Conservation (phyloP, 2,797 vertebrate species). For the Lacerta bilineata region DNA sequence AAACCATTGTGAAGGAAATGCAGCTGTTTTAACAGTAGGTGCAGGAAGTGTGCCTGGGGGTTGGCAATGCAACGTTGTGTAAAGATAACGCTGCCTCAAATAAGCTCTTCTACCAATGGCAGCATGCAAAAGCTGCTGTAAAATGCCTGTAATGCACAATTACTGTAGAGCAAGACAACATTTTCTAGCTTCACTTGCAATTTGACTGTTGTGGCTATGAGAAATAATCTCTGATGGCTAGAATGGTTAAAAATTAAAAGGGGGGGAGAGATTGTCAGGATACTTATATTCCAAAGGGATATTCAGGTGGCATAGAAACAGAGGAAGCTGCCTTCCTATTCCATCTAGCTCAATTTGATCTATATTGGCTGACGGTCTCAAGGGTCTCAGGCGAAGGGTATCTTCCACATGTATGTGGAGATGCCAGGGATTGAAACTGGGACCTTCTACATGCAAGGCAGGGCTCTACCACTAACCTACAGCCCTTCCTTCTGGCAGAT, state of each 20-base stretch:
- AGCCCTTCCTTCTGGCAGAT: not conserved
- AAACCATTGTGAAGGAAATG: slow-evolving; percentile 23
- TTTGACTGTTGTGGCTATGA: not conserved
- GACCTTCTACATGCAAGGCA: too few relatives aligned
- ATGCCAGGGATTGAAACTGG: too few relatives aligned
- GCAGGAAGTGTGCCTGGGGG: not conserved
- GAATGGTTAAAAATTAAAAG: slow-evolving; percentile 12
- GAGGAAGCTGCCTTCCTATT: too few relatives aligned
- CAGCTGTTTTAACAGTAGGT: slow-evolving; percentile 13
- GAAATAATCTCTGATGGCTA: slow-evolving; percentile 23
- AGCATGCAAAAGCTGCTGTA: slow-evolving; percentile 16
- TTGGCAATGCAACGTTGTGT: slow-evolving; percentile 11
- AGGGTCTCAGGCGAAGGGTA: too few relatives aligned
- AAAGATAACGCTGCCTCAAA: slow-evolving; percentile 1
- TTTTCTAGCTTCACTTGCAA: slow-evolving; percentile 10
- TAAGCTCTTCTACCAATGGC: slow-evolving; percentile 21
- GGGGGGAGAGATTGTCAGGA: not conserved
- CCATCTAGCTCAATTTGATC: too few relatives aligned
- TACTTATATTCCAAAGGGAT: not conserved
- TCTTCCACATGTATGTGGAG: too few relatives aligned
- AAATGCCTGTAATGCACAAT: not conserved
- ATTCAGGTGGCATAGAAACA: not conserved
- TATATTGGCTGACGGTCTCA: too few relatives aligned
- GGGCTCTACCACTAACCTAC: too few relatives aligned
- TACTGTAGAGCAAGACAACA: slow-evolving; percentile 16